These are phyloP conservation scores for Engystomops pustulosus DNA, from an alignment of 2,113 vertebrate species.

Conservation along the genomic window DNA sequence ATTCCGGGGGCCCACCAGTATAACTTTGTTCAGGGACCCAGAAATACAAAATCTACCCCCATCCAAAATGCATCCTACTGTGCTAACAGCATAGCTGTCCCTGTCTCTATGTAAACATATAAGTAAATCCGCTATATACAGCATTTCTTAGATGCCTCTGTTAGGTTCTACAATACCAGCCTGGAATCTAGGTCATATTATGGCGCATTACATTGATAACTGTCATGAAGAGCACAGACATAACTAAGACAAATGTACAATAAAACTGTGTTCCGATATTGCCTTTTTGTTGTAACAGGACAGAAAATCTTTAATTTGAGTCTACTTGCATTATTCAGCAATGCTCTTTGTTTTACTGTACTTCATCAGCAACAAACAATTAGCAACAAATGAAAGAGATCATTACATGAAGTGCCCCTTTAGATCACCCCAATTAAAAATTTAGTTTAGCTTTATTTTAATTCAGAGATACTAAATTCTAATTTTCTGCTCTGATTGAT, in stretches of 20 bases:
- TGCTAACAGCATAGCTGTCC: too few species aligned
- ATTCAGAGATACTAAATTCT: slow-evolving; percentile 96
- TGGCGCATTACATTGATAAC: neutral
- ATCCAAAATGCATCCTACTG: too few species aligned
- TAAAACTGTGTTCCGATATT: neutral
- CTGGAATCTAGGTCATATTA: neutral
- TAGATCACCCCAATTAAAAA: slow-evolving; percentile 97
- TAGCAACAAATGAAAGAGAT: slow-evolving; percentile 92
- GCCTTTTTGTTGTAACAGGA: slow-evolving; percentile 24
- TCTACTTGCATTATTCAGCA: slow-evolving; percentile 71
- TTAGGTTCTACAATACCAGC: neutral
- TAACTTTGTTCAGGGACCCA: too few species aligned
- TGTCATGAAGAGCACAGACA: neutral
- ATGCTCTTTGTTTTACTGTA: slow-evolving; percentile 78
- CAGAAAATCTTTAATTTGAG: slow-evolving; percentile 33
- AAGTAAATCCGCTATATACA: too few species aligned
- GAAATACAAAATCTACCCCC: too few species aligned
- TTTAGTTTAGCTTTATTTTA: slow-evolving; percentile 86
- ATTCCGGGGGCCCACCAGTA: too few species aligned
- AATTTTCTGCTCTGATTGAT: slow-evolving; percentile 99
- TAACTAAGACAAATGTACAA: neutral
- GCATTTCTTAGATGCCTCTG: too few species aligned
- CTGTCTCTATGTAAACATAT: too few species aligned
- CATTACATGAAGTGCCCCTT: slow-evolving; percentile 97
- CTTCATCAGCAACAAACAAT: slow-evolving; percentile 81